These are phyloP conservation scores for Choreutis nemorana DNA, from an alignment of 2,888 invertebrate species.

Conservation along the genomic window DNA sequence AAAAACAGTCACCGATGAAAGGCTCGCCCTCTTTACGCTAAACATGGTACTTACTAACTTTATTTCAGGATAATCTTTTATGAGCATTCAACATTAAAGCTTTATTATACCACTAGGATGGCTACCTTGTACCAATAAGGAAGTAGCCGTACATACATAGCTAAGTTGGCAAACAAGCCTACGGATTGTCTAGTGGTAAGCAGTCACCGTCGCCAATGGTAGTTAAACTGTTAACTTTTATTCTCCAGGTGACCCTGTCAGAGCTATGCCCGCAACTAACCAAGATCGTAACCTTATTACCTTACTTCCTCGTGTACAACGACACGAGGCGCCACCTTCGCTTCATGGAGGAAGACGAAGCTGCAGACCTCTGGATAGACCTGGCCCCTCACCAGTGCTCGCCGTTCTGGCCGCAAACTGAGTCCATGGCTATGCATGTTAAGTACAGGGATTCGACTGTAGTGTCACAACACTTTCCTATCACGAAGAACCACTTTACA, in stretches of 20 bases:
- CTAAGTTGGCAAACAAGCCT: too few species aligned
- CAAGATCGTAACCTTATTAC: constrained; percentile 79
- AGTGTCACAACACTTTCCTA: constrained; percentile 80
- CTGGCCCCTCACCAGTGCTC: constrained; percentile 73
- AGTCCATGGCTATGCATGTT: constrained; percentile 81
- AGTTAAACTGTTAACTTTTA: too few species aligned
- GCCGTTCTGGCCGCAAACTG: constrained; percentile 84
- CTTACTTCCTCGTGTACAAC: constrained; percentile 81
- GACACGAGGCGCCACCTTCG: constrained; percentile 68
- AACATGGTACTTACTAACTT: too few species aligned
- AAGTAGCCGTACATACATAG: too few species aligned
- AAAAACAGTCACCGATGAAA: too few species aligned
- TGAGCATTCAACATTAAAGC: too few species aligned
- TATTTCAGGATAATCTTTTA: too few species aligned
- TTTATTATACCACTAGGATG: too few species aligned
- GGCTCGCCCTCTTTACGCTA: too few species aligned
- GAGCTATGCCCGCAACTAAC: constrained; percentile 77
- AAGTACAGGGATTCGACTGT: constrained; percentile 79
- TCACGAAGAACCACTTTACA: constrained; percentile 73
- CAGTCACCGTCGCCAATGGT: too few species aligned
- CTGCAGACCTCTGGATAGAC: constrained; percentile 85
- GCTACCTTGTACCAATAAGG: too few species aligned
- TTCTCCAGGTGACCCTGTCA: constrained; percentile 68
- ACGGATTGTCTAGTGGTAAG: too few species aligned
- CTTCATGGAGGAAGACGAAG: constrained; percentile 88